Base-by-base conservation (phyloP, 2,888 invertebrate species). In the Phortica okadai region DNA sequence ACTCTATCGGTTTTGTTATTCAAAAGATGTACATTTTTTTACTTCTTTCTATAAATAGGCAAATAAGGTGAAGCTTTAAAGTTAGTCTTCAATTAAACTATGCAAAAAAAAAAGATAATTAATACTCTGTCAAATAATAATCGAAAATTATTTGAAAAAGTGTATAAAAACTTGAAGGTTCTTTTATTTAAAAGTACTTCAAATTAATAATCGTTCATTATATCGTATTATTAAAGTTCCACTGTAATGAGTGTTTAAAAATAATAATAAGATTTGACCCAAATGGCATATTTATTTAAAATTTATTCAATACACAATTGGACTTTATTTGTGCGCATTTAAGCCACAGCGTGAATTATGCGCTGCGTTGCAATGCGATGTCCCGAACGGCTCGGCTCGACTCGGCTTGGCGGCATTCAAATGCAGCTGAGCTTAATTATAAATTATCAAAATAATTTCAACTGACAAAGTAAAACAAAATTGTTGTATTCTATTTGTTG, bases 401-500 rank as follows among this genome's bases (percentile, higher is more conserved):
- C 21, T 21, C 6, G 33, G 14, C 7, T 8, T n/a, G 16, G 59
- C 50, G 10, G 50, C 14, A 50, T 14, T 6, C 5, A 50, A 59
- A 6, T 21, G 41, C 67, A 67, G 44, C 67, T 67, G 67, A 42
- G 67, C 16, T 44, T 64, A 64, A 64, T 64, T 67, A 67, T 67
- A 67, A 67, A 67, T 44, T 67, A 67, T 44, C 67, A 44, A 67
- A 67, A 67, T 67, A 67, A 67, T 67, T 42, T 67, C n/a, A 67
- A 67, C 16, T 44, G 33, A 70, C 33, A 54, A 5, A 54, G 16
- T 16, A 10, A 66, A 66, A 10, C 33, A 41, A 66, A 14, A 66
- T 66, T 66, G 25, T 50, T 6, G 1, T 50, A 0, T 14, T 11
- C 0, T 8, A 1, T 45, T 8, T 45, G 6, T 6, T 10, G 10